A percentile compares a stretch with the other conserved stretches of the same genome.
phyloP scores from a whole-genome alignment of 2,797 vertebrate genomes.

The Cryptoprocta ferox region DNA sequence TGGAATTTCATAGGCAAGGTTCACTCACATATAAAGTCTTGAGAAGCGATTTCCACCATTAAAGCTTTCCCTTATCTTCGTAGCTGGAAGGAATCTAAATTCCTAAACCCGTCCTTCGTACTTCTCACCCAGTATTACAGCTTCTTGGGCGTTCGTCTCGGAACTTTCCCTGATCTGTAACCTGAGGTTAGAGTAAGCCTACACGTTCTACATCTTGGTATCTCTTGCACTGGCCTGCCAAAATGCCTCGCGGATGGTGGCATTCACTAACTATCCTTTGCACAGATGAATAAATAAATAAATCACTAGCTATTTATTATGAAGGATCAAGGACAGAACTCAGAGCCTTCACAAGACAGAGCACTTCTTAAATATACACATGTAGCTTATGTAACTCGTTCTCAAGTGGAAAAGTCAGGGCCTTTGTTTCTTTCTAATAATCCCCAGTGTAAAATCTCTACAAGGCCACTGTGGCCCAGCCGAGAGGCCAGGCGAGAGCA shows the following conservation, averaged over 20 bases:
- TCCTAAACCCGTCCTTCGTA: neutral
- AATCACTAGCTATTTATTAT: rapidly evolving
- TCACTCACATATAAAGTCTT: neutral
- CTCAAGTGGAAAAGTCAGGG: neutral
- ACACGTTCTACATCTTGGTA: neutral
- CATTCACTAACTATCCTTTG: neutral
- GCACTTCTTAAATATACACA: neutral
- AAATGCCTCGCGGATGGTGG: rapidly evolving
- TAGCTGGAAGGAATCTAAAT: too few relatives aligned
- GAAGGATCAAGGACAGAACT: neutral
- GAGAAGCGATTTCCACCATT: neutral
- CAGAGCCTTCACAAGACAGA: neutral
- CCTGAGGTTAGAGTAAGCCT: neutral
- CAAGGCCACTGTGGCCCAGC: neutral
- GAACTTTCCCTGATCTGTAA: neutral
- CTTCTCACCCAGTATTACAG: neutral
- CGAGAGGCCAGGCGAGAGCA: neutral
- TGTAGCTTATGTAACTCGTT: neutral
- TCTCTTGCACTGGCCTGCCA: neutral
- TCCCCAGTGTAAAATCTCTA: neutral
- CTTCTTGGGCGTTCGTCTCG: neutral
- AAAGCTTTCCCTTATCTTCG: neutral
- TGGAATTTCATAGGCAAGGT: neutral
- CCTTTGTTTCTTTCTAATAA: neutral
- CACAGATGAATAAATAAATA: neutral